Evolutionary conservation across 2,797 vertebrate species (phyloP), one percentile per base, ranked within the genome.

Genomic region (Pangasius djambal): DNA sequence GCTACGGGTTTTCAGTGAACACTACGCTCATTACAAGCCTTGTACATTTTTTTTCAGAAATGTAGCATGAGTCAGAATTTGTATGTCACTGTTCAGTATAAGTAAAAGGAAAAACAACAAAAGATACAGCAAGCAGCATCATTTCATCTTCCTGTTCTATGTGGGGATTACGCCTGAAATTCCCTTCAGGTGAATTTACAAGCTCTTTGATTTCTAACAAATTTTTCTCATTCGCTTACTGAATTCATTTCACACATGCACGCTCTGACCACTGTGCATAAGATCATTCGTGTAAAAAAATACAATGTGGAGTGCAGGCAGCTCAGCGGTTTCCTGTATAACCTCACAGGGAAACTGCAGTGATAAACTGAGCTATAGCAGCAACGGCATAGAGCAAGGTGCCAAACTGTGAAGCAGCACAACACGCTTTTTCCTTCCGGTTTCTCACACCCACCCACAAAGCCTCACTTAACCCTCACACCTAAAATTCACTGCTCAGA

Each of bases 261-360:
- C 44, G 67, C 83, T 69, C 40, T 67, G 83, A 84, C 28, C 83
- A 67, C 10, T 6, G 63, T 6, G 44, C 63, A 84, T 16, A 3
- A 40, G 6, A 48, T 83, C 40, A 18, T 65, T 65, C 63, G 12
- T 61, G 22, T 28, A 48, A 84, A 52, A 52, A 52, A 22, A 20
- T 20, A 69, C 63, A 50, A 31, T 69, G 82, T 67, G 7, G 9
- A 20, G 44, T 13, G 63, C 4, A 52, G n/a, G 83, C 63, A 84
- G 83, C 83, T 22, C 63, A 34, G 63, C 9, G 40, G 61, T 84
- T 84, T 84, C 63, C 83, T 84, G 83, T 84, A 34, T 34, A 69
- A 84, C 63, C 82, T 84, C 44, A 50, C 37, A 65, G 40, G 82
- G 25, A 15, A 65, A 63, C 25, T 48, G 59, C 37, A 44, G 16